phyloP scores from a whole-genome alignment of 2,888 invertebrate genomes.

The Trachelus tabidus region DNA sequence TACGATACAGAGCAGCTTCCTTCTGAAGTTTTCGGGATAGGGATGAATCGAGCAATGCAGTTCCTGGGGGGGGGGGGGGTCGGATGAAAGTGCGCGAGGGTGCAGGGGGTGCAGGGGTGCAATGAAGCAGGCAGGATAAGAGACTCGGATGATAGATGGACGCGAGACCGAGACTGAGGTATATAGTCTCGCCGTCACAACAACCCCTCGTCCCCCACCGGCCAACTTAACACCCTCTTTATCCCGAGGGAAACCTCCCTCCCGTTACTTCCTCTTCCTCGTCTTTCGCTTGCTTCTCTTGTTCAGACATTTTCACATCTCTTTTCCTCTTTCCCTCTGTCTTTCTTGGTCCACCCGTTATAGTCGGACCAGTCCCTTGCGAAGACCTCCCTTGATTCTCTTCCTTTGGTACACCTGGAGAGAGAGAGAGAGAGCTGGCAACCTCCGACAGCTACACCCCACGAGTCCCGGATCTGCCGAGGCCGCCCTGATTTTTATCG shows the following conservation, averaged over 20 bases:
- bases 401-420: conserved; percentile 2
- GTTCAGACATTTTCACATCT: neutral
- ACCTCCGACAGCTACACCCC: neutral
- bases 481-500: conserved; percentile 42
- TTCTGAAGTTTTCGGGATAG: neutral
- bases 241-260: conserved; percentile 50
- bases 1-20: neutral
- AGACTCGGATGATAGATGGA: conserved; percentile 51
- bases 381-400: conserved; percentile 5
- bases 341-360: neutral
- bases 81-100: neutral
- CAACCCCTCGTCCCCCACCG: conserved; percentile 44
- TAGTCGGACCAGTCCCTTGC: neutral
- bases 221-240: conserved; percentile 53
- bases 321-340: neutral
- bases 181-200: conserved; percentile 57
- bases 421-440: neutral
- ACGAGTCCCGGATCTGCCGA: neutral
- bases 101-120: neutral
- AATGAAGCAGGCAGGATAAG: conserved; percentile 26
- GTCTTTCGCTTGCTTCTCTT: neutral
- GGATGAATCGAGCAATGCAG: conserved; percentile 4
- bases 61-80: neutral
- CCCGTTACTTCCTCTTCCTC: conserved; percentile 16
- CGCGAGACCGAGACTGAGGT: conserved; percentile 45